phyloP scores from a whole-genome alignment of 1,140 invertebrate genomes.

The Spodoptera frugiperda region DNA sequence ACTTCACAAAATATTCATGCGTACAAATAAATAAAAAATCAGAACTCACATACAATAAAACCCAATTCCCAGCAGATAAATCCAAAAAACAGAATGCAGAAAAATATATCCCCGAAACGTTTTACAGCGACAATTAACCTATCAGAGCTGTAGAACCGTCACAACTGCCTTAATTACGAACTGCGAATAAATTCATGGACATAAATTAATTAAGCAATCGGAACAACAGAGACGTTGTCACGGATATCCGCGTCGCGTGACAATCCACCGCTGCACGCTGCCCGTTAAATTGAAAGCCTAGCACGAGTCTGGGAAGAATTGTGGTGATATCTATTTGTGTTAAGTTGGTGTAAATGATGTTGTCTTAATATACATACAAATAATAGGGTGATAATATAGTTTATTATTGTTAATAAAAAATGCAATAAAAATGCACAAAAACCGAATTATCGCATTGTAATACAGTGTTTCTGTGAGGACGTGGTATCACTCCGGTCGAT shows the following conservation, averaged over 20 bases:
- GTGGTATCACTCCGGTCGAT: no score
- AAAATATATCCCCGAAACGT: neutral
- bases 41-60: neutral
- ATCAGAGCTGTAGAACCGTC: slow-evolving; percentile 24
- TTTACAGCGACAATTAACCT: slow-evolving; percentile 21
- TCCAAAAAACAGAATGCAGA: neutral
- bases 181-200: slow-evolving; percentile 35
- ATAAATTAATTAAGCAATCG: slow-evolving; percentile 55
- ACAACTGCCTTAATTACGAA: slow-evolving; percentile 34
- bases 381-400: no score
- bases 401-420: no score
- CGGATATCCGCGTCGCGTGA: slow-evolving; percentile 57
- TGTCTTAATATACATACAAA: neutral
- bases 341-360: neutral
- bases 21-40: no score
- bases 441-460: no score
- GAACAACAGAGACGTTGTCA: slow-evolving; percentile 51
- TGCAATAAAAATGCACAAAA: no score
- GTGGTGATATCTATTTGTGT: neutral
- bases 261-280: neutral
- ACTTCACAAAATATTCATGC: no score
- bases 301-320: neutral
- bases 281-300: slow-evolving; percentile 1
- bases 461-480: no score
- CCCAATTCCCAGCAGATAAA: neutral